Conservation (phyloP, 2,113 vertebrate species). For the Atherinomorus stipes region DNA sequence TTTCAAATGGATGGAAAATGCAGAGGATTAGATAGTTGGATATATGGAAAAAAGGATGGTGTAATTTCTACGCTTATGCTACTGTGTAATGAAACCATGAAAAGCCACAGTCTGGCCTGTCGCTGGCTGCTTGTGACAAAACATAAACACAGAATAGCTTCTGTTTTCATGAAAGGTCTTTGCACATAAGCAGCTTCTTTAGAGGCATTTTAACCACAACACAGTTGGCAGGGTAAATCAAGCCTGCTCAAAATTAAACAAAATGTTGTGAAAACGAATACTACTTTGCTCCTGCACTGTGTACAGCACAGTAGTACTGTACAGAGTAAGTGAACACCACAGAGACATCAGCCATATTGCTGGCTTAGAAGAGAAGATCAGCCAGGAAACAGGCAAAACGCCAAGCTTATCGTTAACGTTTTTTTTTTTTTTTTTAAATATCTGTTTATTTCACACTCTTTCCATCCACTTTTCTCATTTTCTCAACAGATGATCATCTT, state of each 20-base stretch:
- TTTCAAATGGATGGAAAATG: slow-evolving; percentile 51
- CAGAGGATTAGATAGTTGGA: slow-evolving; percentile 10
- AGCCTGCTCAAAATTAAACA: slow-evolving; percentile 64
- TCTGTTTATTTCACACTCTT: slow-evolving; percentile 43
- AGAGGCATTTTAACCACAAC: slow-evolving; percentile 65
- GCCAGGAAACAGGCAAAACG: slow-evolving; percentile 75
- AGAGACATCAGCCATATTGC: slow-evolving; percentile 81
- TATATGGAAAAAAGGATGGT: slow-evolving; percentile 24
- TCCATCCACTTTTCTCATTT: slow-evolving; percentile 21
- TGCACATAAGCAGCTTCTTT: slow-evolving; percentile 46
- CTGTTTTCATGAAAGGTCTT: slow-evolving; percentile 64
- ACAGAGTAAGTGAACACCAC: slow-evolving; percentile 63
- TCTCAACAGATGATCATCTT: slow-evolving; percentile 11
- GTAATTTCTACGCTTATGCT: slow-evolving; percentile 54
- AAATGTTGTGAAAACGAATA: slow-evolving; percentile 67
- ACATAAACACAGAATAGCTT: slow-evolving; percentile 70
- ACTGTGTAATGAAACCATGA: slow-evolving; percentile 64
- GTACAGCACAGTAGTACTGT: slow-evolving; percentile 52
- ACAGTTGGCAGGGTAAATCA: slow-evolving; percentile 75
- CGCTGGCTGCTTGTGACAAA: slow-evolving; percentile 59
- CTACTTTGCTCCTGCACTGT: slow-evolving; percentile 53
- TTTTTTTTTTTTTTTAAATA: slow-evolving; percentile 17
- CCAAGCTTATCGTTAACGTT: slow-evolving; percentile 60
- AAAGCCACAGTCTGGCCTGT: slow-evolving; percentile 66
- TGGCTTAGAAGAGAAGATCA: slow-evolving; percentile 79